Evolutionary conservation across 2,888 invertebrate genomes (phyloP), one percentile per base, ranked within the genome.

Genomic region (Oeneis ivallda): DNA sequence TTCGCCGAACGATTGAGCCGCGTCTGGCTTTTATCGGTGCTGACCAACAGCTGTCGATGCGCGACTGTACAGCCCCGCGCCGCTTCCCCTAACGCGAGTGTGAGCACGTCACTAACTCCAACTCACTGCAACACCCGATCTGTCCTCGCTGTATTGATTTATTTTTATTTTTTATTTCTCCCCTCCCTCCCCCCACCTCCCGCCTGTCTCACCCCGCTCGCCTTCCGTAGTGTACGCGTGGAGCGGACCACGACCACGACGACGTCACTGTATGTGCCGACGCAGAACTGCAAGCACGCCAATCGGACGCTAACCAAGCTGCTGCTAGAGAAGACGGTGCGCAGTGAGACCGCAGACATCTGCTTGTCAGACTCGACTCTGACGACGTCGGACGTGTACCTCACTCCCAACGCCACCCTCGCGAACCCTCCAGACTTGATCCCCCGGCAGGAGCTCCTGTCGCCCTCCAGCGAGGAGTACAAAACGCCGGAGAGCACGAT

Each of bases 291-390:
- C 79, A 79, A 76, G 78, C 81, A 78, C 75, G 73, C 80, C 71
- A 78, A 79, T 49, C 81, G 82, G 62, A 64, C 80, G 70, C 81
- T 85, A 63, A 66, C 81, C 75, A 82, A 81, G 76, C 83, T 89
- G 74, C 72, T 84, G 68, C 73, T 89, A 50, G 85, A 85, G 74
- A 72, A 76, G 70, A 81, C 81, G 6, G 56, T 74, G 34, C 75
- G 76, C 63, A 75, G 74, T 74, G 88, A 87, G 66, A 68, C 75
- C 60, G 83, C 86, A 7, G 89, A 87, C 71, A 32, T 70, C 45
- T 92, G 77, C 79, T 83, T 85, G 5, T 87, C 91, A 63, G 82
- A 87, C 82, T 69, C 75, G 65, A 84, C 91, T 61, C 81, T 87
- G 54, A 77, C 71, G 34, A 78, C 78, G n/a, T 82, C 84, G 62